Evolutionary conservation across 2,888 invertebrate genomes (phyloP), one percentile per base, ranked within the genome.

Genomic region (Lasius fuliginosus): DNA sequence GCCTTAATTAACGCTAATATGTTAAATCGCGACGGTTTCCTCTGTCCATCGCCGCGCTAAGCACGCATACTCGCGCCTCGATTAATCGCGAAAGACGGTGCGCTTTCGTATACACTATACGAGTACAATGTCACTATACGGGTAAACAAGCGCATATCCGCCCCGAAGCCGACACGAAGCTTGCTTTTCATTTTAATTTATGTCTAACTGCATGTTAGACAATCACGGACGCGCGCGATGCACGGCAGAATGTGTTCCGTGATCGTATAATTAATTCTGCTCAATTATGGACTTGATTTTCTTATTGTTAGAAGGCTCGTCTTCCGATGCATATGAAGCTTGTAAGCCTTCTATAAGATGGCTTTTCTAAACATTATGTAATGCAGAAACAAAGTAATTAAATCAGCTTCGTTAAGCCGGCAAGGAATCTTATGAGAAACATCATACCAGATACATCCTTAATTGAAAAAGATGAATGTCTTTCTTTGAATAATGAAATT

Each of bases 1-100:
- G 94, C 94, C 94, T 94, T 94, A 94, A 95, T 95, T 95, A 95
- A 95, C 93, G 94, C 94, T 95, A 95, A 95, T 94, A 94, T 94
- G 94, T 94, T 94, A 95, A 94, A 94, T 94, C 94, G 94, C 94
- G 94, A 93, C 93, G 94, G 92, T 93, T 94, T 92, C 93, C 93
- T 94, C 93, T 93, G 93, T 93, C 93, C 93, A 92, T 91, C 91
- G 88, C 79, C 85, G 79, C 73, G 83, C 85, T 75, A 42, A 53
- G 79, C 82, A 84, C 77, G 77, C 64, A 73, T 71, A 69, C 76
- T 81, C 77, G 58, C 76, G 76, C 67, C 85, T 71, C 83, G 73
- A 76, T 85, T 79, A 69, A 68, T 62, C 69, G 67, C 82, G 30
- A 58, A 53, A 65, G 77, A 67, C 33, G 67, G 9, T 76, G 36